A percentile compares a stretch with the other conserved stretches of the same genome.
These are phyloP conservation scores for Hypselothyrea guttata DNA, from an alignment of 2,888 invertebrate genomes.

Conservation along the genomic window DNA sequence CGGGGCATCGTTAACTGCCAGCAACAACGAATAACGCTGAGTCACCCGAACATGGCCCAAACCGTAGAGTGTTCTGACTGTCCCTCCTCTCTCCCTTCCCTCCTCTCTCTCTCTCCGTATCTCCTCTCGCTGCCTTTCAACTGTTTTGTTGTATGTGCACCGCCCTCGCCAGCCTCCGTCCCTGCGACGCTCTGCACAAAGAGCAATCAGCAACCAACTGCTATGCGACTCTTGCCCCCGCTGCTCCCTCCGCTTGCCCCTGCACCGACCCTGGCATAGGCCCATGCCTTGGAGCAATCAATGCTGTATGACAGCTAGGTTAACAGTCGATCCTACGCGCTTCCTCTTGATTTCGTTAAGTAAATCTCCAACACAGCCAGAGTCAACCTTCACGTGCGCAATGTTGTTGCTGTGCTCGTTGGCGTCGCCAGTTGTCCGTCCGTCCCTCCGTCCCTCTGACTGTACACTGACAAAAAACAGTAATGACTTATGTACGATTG, in stretches of 20 bases:
- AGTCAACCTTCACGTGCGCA: slow-evolving; percentile 71
- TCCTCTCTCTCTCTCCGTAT: not conserved
- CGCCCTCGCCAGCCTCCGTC: slow-evolving; percentile 38
- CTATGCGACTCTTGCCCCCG: not conserved
- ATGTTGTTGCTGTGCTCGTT: slow-evolving; percentile 17
- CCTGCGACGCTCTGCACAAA: slow-evolving; percentile 1
- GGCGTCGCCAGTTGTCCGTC: slow-evolving; percentile 14
- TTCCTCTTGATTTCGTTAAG: slow-evolving; percentile 78
- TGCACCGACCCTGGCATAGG: slow-evolving; percentile 20
- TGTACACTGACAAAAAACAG: no score
- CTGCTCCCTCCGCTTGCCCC: not conserved
- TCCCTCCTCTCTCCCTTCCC: not conserved
- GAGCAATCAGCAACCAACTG: slow-evolving; percentile 57
- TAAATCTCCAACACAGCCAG: slow-evolving; percentile 68
- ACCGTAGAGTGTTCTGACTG: slow-evolving; percentile 14
- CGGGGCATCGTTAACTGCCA: not conserved
- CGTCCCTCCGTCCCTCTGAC: slow-evolving; percentile 24
- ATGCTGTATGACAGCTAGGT: slow-evolving; percentile 77
- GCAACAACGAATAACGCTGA: slow-evolving; percentile 38
- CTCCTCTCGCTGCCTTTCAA: not conserved
- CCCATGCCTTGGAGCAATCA: slow-evolving; percentile 64
- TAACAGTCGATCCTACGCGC: slow-evolving; percentile 74
- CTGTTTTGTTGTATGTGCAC: slow-evolving; percentile 21
- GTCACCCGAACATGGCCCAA: slow-evolving; percentile 38
- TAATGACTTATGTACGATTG: no score